Conservation (phyloP, 2,888 invertebrate species). For the Cantharis nigra region DNA sequence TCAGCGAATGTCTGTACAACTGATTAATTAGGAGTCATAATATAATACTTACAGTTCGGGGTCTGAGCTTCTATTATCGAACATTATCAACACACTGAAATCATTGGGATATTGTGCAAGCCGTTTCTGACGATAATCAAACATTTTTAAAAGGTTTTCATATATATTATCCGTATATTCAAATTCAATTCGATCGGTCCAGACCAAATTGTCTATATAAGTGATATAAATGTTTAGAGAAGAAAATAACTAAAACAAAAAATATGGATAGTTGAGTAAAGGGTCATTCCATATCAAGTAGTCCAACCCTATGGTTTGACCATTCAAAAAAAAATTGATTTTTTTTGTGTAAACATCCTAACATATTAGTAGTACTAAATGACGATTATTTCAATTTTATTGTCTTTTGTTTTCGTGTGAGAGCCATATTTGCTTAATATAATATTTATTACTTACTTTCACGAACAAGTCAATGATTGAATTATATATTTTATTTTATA, state of each 20-base stretch:
- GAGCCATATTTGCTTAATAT: too few species aligned
- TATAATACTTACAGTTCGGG: neutral
- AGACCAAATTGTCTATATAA: constrained; percentile 95
- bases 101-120: constrained; percentile 89
- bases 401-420: too few species aligned
- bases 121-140: constrained; percentile 81
- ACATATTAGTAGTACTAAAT: too few species aligned
- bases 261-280: too few species aligned
- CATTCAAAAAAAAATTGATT: too few species aligned
- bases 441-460: too few species aligned
- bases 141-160: constrained; percentile 85
- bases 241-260: constrained; percentile 75
- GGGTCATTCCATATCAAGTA: too few species aligned
- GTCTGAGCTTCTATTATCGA: constrained; percentile 65
- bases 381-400: too few species aligned
- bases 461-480: too few species aligned
- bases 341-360: too few species aligned
- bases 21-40: constrained; percentile 66
- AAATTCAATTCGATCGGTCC: constrained; percentile 91
- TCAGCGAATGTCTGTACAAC: constrained; percentile 76
- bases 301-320: too few species aligned
- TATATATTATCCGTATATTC: constrained; percentile 82
- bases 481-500: too few species aligned
- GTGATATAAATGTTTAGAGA: constrained; percentile 95
- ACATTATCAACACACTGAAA: constrained; percentile 88